phyloP scores from a whole-genome alignment of 1,140 invertebrate genomes.

The Diploscapter pachys region DNA sequence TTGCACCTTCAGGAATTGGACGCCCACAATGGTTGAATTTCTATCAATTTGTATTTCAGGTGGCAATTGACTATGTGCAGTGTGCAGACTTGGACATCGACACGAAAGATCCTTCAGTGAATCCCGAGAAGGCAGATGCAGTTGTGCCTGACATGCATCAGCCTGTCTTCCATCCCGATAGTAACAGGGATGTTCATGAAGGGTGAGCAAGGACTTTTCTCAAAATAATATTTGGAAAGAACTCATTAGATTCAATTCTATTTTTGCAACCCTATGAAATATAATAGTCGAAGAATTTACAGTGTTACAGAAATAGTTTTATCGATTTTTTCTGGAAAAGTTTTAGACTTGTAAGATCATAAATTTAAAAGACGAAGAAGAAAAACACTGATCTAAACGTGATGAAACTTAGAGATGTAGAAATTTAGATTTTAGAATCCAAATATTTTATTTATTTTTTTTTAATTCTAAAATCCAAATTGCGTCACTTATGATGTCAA shows the following conservation, averaged over 20 bases:
- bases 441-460: neutral
- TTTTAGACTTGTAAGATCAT: neutral
- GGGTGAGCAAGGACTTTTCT: conserved; percentile 40
- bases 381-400: no score
- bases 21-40: neutral
- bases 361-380: no score
- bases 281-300: neutral
- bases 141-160: conserved; percentile 42
- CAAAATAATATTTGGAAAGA: neutral
- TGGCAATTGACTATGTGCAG: conserved; percentile 58
- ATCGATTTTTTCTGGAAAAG: neutral
- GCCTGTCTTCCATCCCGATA: conserved; percentile 51
- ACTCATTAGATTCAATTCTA: neutral
- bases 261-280: neutral
- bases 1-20: no score
- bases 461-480: no score
- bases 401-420: no score
- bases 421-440: neutral
- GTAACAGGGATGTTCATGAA: conserved; percentile 40
- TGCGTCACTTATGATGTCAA: no score
- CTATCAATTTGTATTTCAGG: conserved; percentile 27
- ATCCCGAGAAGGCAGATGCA: conserved; percentile 21
- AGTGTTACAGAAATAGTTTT: neutral
- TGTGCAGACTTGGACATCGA: conserved; percentile 53
- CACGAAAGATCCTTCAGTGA: conserved; percentile 24